Percentiles rank a stretch among this genome's conserved stretches.
Conservation (phyloP, 2,888 invertebrate genomes). For the Zygogramma bicolorata region DNA sequence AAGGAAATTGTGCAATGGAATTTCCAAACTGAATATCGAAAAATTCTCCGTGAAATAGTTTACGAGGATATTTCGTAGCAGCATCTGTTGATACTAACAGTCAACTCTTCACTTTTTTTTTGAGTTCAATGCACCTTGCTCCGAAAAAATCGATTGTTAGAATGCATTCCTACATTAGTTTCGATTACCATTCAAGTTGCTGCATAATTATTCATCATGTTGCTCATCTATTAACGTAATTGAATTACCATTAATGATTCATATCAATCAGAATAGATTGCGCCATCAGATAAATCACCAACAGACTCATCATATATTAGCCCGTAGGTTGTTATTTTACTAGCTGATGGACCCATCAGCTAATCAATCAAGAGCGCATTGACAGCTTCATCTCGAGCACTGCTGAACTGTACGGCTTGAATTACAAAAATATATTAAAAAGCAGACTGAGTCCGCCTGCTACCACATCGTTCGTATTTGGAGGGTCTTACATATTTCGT, state of each 20-base stretch:
- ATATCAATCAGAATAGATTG: neutral
- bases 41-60: too few species aligned
- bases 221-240: neutral
- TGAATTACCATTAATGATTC: neutral
- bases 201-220: neutral
- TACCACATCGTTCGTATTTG: neutral
- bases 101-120: too few species aligned
- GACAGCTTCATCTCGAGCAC: slow-evolving; percentile 2
- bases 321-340: neutral
- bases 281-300: slow-evolving; percentile 2
- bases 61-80: too few species aligned
- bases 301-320: slow-evolving; percentile 3
- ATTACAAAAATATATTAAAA: slow-evolving; percentile 1
- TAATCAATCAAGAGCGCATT: neutral
- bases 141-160: too few species aligned
- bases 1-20: too few species aligned
- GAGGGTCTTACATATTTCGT: neutral
- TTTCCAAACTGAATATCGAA: too few species aligned
- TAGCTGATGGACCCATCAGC: slow-evolving; percentile 4
- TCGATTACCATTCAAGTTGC: neutral
- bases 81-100: too few species aligned
- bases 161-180: neutral
- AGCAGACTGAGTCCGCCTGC: neutral
- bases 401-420: neutral
- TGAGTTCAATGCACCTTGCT: too few species aligned